Conservation (phyloP, 2,797 vertebrate species). For the Micropoecilia bifurca region DNA sequence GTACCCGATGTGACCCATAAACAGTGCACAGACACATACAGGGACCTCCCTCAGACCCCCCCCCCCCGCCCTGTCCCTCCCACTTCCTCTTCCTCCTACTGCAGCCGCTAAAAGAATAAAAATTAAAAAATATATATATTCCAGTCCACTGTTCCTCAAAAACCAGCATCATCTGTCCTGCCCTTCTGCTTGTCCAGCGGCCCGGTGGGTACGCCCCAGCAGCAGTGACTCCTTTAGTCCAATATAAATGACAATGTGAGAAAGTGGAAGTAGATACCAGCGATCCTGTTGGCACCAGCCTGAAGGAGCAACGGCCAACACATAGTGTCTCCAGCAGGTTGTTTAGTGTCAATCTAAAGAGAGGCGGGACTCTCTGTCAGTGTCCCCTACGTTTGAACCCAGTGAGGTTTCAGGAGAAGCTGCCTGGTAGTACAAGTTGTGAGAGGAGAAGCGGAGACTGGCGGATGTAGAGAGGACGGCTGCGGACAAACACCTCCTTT, state of each 20-base stretch:
- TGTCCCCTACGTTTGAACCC: slow-evolving; percentile 38
- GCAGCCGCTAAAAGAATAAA: slow-evolving; percentile 35
- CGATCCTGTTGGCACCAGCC: slow-evolving; percentile 66
- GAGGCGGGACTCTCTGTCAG: slow-evolving; percentile 24
- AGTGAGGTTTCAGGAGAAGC: slow-evolving; percentile 57
- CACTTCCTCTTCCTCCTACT: slow-evolving; percentile 7
- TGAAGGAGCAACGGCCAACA: slow-evolving; percentile 48
- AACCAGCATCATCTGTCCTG: slow-evolving; percentile 61
- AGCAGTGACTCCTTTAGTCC: slow-evolving; percentile 32
- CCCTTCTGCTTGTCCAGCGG: slow-evolving; percentile 29
- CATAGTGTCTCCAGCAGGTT: slow-evolving; percentile 57
- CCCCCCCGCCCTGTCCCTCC: neutral
- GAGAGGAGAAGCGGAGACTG: slow-evolving; percentile 50
- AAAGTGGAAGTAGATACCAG: slow-evolving; percentile 57
- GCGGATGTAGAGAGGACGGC: slow-evolving; percentile 49
- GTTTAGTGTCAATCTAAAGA: slow-evolving; percentile 60
- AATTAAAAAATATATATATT: slow-evolving; percentile 7
- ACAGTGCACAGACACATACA: slow-evolving; percentile 77
- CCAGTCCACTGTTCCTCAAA: slow-evolving; percentile 42
- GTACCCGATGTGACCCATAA: slow-evolving; percentile 79
- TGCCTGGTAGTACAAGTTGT: slow-evolving; percentile 70
- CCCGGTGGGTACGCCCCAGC: slow-evolving; percentile 10
- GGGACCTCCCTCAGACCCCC: slow-evolving; percentile 29
- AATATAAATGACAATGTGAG: slow-evolving; percentile 53
- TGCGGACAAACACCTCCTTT: slow-evolving; percentile 70